Conservation (phyloP, 2,797 vertebrate genomes). For the Melopsittacus undulatus region DNA sequence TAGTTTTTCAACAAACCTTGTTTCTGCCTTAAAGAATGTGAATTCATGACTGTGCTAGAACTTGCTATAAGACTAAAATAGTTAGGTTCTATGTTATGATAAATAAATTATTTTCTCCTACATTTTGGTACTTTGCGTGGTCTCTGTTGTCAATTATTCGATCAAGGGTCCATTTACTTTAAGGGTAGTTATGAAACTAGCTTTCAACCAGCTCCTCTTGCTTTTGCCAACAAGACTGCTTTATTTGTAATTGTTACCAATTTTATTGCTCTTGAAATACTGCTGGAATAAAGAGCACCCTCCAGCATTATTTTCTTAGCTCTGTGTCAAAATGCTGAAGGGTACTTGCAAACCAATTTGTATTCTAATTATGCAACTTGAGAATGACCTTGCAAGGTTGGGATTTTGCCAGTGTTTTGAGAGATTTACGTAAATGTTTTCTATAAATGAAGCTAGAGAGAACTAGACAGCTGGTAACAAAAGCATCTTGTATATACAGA, state of each 20-base stretch:
- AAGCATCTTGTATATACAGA: not conserved
- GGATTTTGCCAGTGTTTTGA: not conserved
- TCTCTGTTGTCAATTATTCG: not conserved
- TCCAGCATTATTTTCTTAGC: constrained; percentile 47
- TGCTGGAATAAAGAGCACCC: constrained; percentile 14
- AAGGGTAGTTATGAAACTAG: not conserved
- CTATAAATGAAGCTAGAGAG: not conserved
- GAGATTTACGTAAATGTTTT: not conserved
- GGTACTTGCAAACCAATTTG: constrained; percentile 46
- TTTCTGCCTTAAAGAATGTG: not conserved
- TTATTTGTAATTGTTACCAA: constrained; percentile 44
- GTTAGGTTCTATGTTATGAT: not conserved
- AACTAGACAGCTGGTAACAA: not conserved
- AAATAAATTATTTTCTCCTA: not conserved
- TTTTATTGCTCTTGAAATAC: constrained; percentile 50
- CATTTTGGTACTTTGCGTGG: not conserved
- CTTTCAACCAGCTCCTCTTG: not conserved
- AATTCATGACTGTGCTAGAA: not conserved
- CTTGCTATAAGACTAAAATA: not conserved
- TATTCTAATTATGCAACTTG: constrained; percentile 48
- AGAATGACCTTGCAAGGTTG: constrained; percentile 15
- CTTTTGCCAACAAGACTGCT: not conserved
- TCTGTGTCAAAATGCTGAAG: constrained; percentile 12
- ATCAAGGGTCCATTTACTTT: not conserved
- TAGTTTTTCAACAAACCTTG: not conserved